Percentiles rank a stretch among this genome's conserved stretches.
These are phyloP conservation scores for Halictus ligatus DNA, from an alignment of 2,888 invertebrate species.

Conservation along the genomic window DNA sequence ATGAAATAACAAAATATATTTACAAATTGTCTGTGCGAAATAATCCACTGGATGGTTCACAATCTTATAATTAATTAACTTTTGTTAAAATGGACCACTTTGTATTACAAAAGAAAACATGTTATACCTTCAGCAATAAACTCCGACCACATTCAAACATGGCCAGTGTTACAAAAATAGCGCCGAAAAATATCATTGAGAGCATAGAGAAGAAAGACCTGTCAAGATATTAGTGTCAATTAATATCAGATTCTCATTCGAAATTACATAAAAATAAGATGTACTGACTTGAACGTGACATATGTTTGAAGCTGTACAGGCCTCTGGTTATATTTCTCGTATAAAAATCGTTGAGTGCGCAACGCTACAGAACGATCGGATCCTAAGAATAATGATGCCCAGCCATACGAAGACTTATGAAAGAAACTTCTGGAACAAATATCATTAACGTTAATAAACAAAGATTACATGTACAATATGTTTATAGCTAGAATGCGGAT, in stretches of 20 bases:
- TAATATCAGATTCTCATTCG: neutral
- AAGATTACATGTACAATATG: neutral
- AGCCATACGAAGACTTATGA: conserved; percentile 85
- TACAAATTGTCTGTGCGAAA: neutral
- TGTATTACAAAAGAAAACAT: neutral
- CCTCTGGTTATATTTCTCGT: conserved; percentile 88
- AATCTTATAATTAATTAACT: neutral
- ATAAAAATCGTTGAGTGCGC: conserved; percentile 92
- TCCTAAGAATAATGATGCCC: conserved; percentile 93
- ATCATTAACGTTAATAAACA: conserved; percentile 1
- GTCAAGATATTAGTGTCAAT: conserved; percentile 57
- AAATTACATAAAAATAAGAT: conserved; percentile 20
- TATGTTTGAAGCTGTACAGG: conserved; percentile 94
- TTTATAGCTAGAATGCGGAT: neutral
- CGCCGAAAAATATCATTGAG: conserved; percentile 86
- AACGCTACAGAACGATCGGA: conserved; percentile 93
- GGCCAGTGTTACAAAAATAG: conserved; percentile 87
- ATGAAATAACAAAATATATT: conserved; percentile 54
- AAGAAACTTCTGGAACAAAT: conserved; percentile 76
- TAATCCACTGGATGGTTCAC: neutral
- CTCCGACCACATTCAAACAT: conserved; percentile 88
- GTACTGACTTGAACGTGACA: conserved; percentile 84
- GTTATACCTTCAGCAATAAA: conserved; percentile 87
- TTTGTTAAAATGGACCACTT: neutral
- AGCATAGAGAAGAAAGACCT: conserved; percentile 86